Evolutionary conservation across 2,113 vertebrate genomes (phyloP).

Genomic region (Phyllopteryx taeniolatus): DNA sequence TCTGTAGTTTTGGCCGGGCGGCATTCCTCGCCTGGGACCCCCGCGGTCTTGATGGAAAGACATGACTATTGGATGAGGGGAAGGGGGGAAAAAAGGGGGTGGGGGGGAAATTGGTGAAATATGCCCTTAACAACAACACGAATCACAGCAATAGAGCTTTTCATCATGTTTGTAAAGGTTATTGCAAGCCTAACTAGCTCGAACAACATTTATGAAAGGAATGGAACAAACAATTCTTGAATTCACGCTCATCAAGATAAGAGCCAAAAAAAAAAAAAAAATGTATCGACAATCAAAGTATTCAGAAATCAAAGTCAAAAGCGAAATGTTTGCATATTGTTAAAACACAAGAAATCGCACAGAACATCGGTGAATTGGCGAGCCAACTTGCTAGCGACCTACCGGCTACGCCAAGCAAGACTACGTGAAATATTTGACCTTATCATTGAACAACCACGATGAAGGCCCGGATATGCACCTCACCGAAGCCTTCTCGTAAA

Average conservation of each 20-base stretch:
- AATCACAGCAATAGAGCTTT: neutral
- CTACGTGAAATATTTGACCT: neutral
- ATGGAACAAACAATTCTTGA: neutral
- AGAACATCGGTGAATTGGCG: neutral
- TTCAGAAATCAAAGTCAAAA: neutral
- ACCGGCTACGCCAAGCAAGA: neutral
- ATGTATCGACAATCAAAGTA: neutral
- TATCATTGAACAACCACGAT: neutral
- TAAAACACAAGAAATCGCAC: neutral
- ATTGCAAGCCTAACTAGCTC: neutral
- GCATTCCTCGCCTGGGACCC: conserved; percentile 78
- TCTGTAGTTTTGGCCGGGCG: conserved; percentile 76
- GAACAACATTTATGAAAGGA: neutral
- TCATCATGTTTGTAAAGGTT: neutral
- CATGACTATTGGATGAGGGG: conserved; percentile 71
- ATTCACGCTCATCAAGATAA: neutral
- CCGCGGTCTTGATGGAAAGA: conserved; percentile 87
- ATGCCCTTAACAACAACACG: neutral
- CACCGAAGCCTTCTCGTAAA: neutral
- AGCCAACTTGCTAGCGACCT: neutral
- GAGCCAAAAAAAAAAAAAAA: no score
- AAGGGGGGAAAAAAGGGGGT: neutral
- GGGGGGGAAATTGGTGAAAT: no score
- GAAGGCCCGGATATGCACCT: no score
- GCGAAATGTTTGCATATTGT: neutral